Conservation (phyloP, 2,113 vertebrate genomes). For the Hiodon tergisus region DNA sequence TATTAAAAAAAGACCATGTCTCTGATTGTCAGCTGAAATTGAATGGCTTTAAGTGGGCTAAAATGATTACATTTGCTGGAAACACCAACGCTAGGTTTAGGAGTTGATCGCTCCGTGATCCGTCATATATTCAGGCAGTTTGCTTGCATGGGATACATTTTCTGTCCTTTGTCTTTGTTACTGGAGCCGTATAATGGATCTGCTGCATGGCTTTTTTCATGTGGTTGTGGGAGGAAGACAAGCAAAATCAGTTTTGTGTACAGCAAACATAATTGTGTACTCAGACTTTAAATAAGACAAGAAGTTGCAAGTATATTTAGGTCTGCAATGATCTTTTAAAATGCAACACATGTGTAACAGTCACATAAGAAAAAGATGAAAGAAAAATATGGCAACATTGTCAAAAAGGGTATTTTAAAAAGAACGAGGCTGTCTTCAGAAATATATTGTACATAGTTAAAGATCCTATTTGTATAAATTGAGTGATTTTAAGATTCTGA, state of each 20-base stretch:
- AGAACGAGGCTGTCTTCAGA: too few species aligned
- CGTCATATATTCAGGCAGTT: constrained; percentile 9
- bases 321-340: constrained; percentile 19
- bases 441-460: too few species aligned
- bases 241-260: constrained; percentile 24
- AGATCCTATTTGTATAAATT: too few species aligned
- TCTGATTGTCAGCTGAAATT: constrained; percentile 24
- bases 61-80: constrained; percentile 22
- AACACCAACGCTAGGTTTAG: constrained; percentile 9
- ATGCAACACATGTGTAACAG: constrained; percentile 20
- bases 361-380: constrained; percentile 9
- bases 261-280: constrained; percentile 18
- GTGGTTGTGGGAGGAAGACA: constrained; percentile 10
- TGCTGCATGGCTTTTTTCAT: constrained; percentile 13
- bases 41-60: constrained; percentile 24
- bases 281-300: constrained; percentile 24
- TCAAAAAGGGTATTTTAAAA: background rate
- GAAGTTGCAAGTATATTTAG: constrained; percentile 21
- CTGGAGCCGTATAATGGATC: constrained; percentile 24
- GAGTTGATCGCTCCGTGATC: constrained; percentile 21
- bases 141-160: background rate
- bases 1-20: constrained; percentile 3
- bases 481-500: too few species aligned
- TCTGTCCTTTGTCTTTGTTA: constrained; percentile 9
- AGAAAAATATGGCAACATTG: constrained; percentile 8